Evolutionary conservation across 2,797 vertebrate genomes (phyloP).

Genomic region (Myotis vivesi): DNA sequence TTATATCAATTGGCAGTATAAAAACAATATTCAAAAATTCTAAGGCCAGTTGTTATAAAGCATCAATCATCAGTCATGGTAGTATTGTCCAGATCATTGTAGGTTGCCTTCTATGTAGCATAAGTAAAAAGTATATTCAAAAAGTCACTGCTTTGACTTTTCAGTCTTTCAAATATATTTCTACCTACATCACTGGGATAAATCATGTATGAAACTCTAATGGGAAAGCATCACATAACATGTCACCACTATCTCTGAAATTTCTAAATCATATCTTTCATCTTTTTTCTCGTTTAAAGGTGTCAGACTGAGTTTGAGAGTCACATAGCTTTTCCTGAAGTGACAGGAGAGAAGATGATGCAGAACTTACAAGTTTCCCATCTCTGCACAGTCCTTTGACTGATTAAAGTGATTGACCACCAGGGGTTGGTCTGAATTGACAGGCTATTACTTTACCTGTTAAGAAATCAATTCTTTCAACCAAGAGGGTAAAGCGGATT

Average conservation of each 20-base stretch:
- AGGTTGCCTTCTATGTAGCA: background rate
- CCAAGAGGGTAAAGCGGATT: background rate
- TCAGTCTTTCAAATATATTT: slow-evolving; percentile 34
- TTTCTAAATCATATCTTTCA: slow-evolving; percentile 33
- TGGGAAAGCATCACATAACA: background rate
- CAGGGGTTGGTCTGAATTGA: background rate
- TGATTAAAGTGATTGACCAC: slow-evolving; percentile 39
- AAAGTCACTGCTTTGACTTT: background rate
- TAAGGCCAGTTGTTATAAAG: background rate
- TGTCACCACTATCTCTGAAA: background rate
- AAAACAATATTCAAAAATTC: slow-evolving; percentile 43
- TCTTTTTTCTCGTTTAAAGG: slow-evolving; percentile 33
- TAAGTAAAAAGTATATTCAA: background rate
- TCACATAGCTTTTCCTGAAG: background rate
- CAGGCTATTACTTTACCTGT: slow-evolving; percentile 28
- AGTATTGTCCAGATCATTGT: background rate
- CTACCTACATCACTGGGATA: background rate
- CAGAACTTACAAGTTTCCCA: background rate
- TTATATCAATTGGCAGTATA: slow-evolving; percentile 12
- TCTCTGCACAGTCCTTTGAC: slow-evolving; percentile 18
- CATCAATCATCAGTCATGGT: background rate
- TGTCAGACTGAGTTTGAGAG: background rate
- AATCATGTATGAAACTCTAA: slow-evolving; percentile 29
- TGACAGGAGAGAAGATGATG: background rate
- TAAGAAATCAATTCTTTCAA: slow-evolving; percentile 54